Conservation (phyloP, 2,888 invertebrate species). For the Tetramorium bicarinatum region DNA sequence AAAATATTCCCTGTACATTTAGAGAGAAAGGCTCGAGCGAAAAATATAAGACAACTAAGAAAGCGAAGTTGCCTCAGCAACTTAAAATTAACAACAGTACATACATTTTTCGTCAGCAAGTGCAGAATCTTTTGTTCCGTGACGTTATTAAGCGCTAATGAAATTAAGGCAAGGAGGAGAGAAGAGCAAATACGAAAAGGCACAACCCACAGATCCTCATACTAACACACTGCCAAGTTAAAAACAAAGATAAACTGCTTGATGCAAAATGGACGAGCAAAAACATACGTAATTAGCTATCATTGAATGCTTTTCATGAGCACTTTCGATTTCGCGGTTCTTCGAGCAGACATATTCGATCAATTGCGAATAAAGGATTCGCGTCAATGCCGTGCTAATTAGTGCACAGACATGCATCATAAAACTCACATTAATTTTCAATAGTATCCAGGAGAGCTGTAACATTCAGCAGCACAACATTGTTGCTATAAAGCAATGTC, state of each 20-base stretch:
- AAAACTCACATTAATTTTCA: conserved; percentile 27
- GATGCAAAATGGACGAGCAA: not conserved
- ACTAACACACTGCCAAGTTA: not conserved
- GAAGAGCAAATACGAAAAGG: not conserved
- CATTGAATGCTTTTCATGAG: not conserved
- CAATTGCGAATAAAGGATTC: not conserved
- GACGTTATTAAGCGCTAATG: not conserved
- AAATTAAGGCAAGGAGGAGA: not conserved
- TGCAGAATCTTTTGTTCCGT: not conserved
- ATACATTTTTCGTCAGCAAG: conserved; percentile 3
- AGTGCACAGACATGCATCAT: not conserved
- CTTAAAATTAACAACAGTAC: conserved; percentile 6
- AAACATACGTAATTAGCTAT: conserved; percentile 14
- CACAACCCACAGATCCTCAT: not conserved
- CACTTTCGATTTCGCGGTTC: conserved; percentile 32
- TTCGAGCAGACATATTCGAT: not conserved
- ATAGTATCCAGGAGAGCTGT: not conserved
- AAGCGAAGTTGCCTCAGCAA: not conserved
- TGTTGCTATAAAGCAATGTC: conserved; percentile 16
- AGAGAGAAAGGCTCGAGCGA: not conserved
- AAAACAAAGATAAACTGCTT: conserved; percentile 12
- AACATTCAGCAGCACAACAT: not conserved
- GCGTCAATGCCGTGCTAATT: conserved; percentile 30
- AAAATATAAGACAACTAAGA: not conserved
- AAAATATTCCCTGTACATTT: not conserved